Base-by-base conservation (phyloP, 2,888 invertebrate species). In the Sicus ferrugineus region DNA sequence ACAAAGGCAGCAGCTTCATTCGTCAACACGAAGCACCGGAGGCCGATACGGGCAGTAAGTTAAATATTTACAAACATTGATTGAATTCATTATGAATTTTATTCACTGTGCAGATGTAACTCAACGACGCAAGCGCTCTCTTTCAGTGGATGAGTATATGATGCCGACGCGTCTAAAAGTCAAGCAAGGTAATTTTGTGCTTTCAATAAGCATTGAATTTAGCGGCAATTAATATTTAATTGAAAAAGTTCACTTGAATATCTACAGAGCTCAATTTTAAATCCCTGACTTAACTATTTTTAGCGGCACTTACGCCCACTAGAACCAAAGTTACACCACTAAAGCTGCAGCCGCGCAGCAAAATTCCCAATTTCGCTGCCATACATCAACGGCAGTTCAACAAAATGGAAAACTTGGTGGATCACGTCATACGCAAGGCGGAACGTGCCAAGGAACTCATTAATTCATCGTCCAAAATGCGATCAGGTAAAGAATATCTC, bases 321-420 rank as follows among this genome's bases (percentile, higher is more conserved):
- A 68, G 70, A 65, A 5, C 4, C 2, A 28, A 21, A 26, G 28
- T 1, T 28, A 64, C 48, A 16, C 71, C 73, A 23, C 58, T 61
- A 34, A 68, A 70, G 50, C 71, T 78, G 1, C 76, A 77, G 2
- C 68, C 75, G 16, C 86, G 87, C 58, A 89, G 86, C 5, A 90
- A 89, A 83, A 82, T 91, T 79, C 92, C 92, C 0, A 90, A 92
- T 84, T 92, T 92, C 80, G 87, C 89, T 0, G 88, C 89, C 4
- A 87, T 92, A 65, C 92, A 92, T 78, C 87, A 90, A 80, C 88
- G 87, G 76, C 87, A 88, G 66, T 91, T 90, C 77, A 87, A 87
- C 31, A 88, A 88, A 83, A 90, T 92, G 90, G 91, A 92, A 84
- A 90, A 90, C 16, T 79, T 92, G 19, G 83, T 87, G 52, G 90